Evolutionary conservation across 2,797 vertebrate genomes (phyloP), one percentile per base, ranked within the genome.

Genomic region (Sandelia bainsii): DNA sequence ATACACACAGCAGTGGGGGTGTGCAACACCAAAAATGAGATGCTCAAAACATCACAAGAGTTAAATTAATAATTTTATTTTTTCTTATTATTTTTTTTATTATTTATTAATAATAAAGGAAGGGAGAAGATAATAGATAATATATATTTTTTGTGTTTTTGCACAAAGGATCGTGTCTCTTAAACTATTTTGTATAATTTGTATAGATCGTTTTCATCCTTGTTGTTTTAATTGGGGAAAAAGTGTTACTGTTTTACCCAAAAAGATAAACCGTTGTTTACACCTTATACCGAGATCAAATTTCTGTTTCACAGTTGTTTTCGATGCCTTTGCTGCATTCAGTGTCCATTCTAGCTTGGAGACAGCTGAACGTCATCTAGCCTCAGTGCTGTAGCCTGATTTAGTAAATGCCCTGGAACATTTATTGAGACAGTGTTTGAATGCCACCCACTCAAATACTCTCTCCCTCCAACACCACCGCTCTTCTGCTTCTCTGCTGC

Each of bases 371-470:
- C 75, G 80, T 81, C 87, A 85, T 88, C 62, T 82, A 81, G 82
- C 86, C 71, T 85, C 79, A 37, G 66, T 83, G 90, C 86, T 89
- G 89, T 80, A 80, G 90, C 90, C 87, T 91, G 90, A 92, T 93
- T 92, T 91, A 92, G 89, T 87, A 92, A 92, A 92, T 89, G 87
- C 91, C 90, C 85, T 91, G 90, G 89, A 93, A 92, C 90, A 92
- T 91, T 92, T 92, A 91, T 89, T 87, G 87, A 92, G 89, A 92
- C 84, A 73, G 79, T 37, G 84, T 91, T 93, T 92, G 90, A 92
- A 91, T 89, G 82, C 88, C 88, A 22, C 91, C 91, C 90, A 93
- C 91, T 90, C 91, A 87, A 91, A 91, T 82, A 86, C 86, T 90
- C 90, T 88, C 88, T 90, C 83, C 82, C 87, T 88, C 86, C 86